Evolutionary conservation across 2,888 invertebrate species (phyloP), one percentile per base, ranked within the genome.

Genomic region (Sinhomidia bicolor): DNA sequence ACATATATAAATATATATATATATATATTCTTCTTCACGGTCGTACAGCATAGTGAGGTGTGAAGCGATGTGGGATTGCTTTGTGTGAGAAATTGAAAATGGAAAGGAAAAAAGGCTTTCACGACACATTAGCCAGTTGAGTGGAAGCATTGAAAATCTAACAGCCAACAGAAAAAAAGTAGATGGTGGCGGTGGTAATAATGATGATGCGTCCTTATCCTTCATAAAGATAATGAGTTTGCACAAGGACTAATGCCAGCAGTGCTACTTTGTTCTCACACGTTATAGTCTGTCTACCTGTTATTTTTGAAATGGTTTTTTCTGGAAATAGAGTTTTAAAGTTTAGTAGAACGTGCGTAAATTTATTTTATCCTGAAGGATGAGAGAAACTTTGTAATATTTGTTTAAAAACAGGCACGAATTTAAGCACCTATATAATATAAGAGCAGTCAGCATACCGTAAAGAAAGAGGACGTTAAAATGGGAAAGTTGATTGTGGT

Each of bases 181-280:
- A 74, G 47, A 23, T 14, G 17, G 17, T 74, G 26, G 9, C 51
- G 32, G 7, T 60, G 79, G 41, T 79, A 60, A 78, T 29, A 41
- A 41, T 41, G 20, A 23, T 41, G 36, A 14, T 32, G 54, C 79
- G 12, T 79, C 60, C 44, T 84, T 76, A 76, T 85, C 57, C 32
- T 20, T 86, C 86, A 86, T 86, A 80, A 86, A 80, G 71, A 57
- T 86, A 86, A 86, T 80, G 86, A 86, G 86, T 86, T 86, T 79
- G 60, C 47, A 74, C 71, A 71, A 54, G 60, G 36, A 20, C 26
- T 60, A 74, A 29, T 36, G 3, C 2, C 17, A 20, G 14, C 41
- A 74, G 29, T 36, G 3, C 2, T 9, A 54, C 54, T n/a, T n/a
- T 54, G 29, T n/a, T n/a, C 14, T 5, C 23, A 54, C 78, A 78